Evolutionary conservation across 2,797 vertebrate species (phyloP).

Genomic region (Malurus splendens): DNA sequence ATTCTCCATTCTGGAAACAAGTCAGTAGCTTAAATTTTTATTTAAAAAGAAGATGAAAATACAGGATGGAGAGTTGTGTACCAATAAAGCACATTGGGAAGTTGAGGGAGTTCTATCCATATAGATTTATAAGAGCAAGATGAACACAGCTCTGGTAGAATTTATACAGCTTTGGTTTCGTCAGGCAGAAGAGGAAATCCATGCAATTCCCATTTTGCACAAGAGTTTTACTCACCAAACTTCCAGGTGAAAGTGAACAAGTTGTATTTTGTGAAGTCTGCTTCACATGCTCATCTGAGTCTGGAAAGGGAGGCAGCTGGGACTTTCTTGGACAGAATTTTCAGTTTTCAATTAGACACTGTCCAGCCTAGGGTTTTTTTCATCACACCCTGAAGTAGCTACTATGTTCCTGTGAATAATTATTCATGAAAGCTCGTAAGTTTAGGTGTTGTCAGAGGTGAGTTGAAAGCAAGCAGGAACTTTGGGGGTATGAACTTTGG

Average conservation of each 20-base stretch:
- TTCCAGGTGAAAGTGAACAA: neutral
- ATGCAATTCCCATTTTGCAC: neutral
- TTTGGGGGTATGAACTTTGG: neutral
- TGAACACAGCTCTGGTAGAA: neutral
- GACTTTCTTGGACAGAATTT: neutral
- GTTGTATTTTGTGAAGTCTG: neutral
- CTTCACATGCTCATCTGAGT: neutral
- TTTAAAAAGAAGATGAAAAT: neutral
- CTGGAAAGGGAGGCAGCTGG: neutral
- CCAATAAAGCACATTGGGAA: neutral
- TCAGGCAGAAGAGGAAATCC: neutral
- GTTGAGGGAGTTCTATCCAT: accelerated
- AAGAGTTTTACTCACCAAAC: neutral
- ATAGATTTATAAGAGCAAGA: neutral
- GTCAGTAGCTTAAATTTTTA: neutral
- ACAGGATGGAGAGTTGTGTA: neutral
- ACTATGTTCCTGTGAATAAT: neutral
- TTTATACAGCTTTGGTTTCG: neutral
- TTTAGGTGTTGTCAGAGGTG: neutral
- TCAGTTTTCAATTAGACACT: neutral
- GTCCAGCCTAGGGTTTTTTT: accelerated
- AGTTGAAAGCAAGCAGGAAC: neutral
- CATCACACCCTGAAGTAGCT: neutral
- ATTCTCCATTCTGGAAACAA: neutral
- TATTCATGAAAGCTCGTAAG: neutral